Conservation (phyloP, 2,113 vertebrate genomes). For the Delphinapterus leucas region DNA sequence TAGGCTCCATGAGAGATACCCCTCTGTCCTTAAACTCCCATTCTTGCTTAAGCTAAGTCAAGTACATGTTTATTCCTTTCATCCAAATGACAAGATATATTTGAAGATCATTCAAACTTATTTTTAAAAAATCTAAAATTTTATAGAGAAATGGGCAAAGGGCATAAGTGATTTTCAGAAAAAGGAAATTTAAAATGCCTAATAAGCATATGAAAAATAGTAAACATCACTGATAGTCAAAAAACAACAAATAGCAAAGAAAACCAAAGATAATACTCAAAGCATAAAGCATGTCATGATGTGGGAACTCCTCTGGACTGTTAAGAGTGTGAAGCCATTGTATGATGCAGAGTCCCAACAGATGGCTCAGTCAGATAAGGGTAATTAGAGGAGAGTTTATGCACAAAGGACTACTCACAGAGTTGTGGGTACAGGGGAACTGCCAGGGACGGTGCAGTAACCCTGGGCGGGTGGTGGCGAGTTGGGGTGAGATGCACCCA, state of each 20-base stretch:
- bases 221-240: neutral
- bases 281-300: neutral
- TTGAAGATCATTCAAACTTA: neutral
- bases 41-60: neutral
- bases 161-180: neutral
- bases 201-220: neutral
- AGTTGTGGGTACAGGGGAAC: neutral
- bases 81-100: neutral
- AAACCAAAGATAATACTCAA: neutral
- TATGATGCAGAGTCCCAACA: neutral
- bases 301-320: neutral
- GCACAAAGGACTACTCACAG: neutral
- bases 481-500: no score
- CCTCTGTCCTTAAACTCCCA: neutral
- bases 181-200: neutral
- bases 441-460: neutral
- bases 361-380: neutral
- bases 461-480: neutral
- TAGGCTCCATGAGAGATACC: neutral
- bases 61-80: neutral
- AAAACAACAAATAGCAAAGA: neutral
- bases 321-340: neutral
- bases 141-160: neutral
- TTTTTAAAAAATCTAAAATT: neutral
- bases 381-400: neutral